phyloP scores from a whole-genome alignment of 1,140 invertebrate species.

The Brachionus rubens region DNA sequence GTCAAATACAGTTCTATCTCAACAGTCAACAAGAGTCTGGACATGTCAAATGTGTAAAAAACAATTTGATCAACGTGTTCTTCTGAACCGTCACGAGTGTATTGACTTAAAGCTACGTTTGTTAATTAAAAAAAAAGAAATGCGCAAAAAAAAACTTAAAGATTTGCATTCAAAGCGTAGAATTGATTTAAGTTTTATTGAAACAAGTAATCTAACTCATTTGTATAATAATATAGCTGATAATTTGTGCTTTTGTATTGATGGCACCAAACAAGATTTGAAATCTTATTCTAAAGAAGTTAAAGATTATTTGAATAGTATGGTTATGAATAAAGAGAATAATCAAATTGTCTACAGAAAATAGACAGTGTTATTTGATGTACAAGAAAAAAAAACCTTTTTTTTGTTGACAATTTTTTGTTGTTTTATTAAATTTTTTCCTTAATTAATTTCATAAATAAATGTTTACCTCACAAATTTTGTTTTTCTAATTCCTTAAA shows the following conservation, averaged over 20 bases:
- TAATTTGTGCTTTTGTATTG: constrained; percentile 67
- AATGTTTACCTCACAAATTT: too few species aligned
- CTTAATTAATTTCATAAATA: too few species aligned
- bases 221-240: constrained; percentile 67
- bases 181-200: constrained; percentile 50
- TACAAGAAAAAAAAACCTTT: too few species aligned
- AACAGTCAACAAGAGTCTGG: not conserved
- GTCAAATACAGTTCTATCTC: not conserved
- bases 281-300: constrained; percentile 44
- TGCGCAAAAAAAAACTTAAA: constrained; percentile 44
- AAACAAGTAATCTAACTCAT: constrained; percentile 65
- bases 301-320: constrained; percentile 45
- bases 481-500: too few species aligned
- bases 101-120: constrained; percentile 22
- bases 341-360: constrained; percentile 24
- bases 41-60: constrained; percentile 45
- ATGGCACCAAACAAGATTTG: constrained; percentile 64
- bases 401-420: too few species aligned
- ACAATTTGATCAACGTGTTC: constrained; percentile 26
- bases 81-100: constrained; percentile 19
- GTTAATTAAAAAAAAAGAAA: constrained; percentile 36
- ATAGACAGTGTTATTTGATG: not conserved
- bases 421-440: too few species aligned
- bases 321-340: not conserved
- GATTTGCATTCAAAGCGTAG: constrained; percentile 50